A percentile compares a stretch with the other conserved stretches of the same genome.
phyloP scores from a whole-genome alignment of 1,140 invertebrate species.

The Ceratina australensis region DNA sequence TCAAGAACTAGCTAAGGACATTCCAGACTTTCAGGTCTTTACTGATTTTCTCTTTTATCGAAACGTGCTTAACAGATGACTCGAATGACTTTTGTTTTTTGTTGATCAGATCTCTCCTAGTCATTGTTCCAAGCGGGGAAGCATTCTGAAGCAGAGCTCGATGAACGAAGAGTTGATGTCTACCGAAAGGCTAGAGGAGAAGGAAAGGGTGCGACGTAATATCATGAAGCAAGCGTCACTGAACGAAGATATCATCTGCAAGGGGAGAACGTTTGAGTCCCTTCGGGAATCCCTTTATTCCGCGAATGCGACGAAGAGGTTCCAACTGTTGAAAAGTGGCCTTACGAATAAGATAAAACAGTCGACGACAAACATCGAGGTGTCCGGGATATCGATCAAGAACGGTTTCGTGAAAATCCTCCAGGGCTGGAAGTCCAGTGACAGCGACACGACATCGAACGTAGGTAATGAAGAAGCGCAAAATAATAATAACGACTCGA shows the following conservation, averaged over 20 bases:
- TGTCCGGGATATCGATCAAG: conserved; percentile 83
- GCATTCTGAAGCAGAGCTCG: conserved; percentile 91
- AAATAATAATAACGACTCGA: conserved; percentile 35
- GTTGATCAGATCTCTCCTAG: conserved; percentile 1
- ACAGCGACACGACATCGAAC: conserved; percentile 76
- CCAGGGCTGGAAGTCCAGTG: conserved; percentile 85
- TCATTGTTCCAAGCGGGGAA: conserved; percentile 78
- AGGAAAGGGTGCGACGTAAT: conserved; percentile 89
- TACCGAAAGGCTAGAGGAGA: conserved; percentile 89
- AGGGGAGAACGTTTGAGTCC: conserved; percentile 85
- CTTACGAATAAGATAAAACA: conserved; percentile 89
- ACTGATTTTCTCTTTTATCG: neutral
- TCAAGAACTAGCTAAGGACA: conserved; percentile 68
- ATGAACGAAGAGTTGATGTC: conserved; percentile 94
- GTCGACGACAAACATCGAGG: conserved; percentile 89
- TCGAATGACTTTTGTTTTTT: neutral
- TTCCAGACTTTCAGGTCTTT: conserved; percentile 69
- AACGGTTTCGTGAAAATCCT: conserved; percentile 87
- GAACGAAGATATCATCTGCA: conserved; percentile 91
- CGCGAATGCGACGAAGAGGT: conserved; percentile 86
- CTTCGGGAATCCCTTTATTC: conserved; percentile 87
- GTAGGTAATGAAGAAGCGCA: conserved; percentile 33
- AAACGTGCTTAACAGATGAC: too few relatives aligned
- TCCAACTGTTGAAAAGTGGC: conserved; percentile 91
- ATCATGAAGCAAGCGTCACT: conserved; percentile 94